Evolutionary conservation across 2,888 invertebrate species (phyloP), one percentile per base, ranked within the genome.

Genomic region (Lutraria lutraria): DNA sequence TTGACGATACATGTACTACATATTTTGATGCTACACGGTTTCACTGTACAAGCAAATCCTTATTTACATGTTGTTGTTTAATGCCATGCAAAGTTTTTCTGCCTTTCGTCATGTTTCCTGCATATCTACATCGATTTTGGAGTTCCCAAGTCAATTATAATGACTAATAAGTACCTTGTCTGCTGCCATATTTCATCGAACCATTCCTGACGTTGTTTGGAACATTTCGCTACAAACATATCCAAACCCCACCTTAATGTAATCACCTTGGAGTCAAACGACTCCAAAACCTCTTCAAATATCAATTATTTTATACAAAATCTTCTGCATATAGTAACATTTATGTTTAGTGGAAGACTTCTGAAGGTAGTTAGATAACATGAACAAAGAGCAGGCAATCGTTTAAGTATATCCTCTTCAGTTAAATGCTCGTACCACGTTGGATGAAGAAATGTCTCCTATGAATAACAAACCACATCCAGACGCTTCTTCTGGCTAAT

Each of bases 401-500:
- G 63, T 68, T 68, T 68, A 25, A 68, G n/a, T 68, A 13, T 12
- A 68, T 68, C 63, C 25, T 25, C 63, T 68, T 68, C 25, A 25
- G 63, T 68, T 68, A 68, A 68, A n/a, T 76, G 76, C 6, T 76
- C 29, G 16, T 31, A 31, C 19, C 25, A 76, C 16, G 76, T 76
- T 76, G 31, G 76, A 76, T 76, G 34, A 34, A 21, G 13, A 15
- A 0, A 76, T 31, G 34, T 76, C 29, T 76, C 29, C 13, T 76
- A 76, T 76, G 31, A 76, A 76, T 76, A 76, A 76, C 29, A 31
- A 76, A 31, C 25, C 43, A 43, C 2, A 31, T 76, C 76, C 76
- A 76, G 76, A 76, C 31, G 76, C 76, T 34, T 76, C 76, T 25
- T 76, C 76, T 76, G 76, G 29, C 31, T 76, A 31, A 12, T 76